Percentiles rank a stretch among this genome's conserved stretches.
phyloP scores from a whole-genome alignment of 1,140 invertebrate genomes.

The Archivesica marissinica region DNA sequence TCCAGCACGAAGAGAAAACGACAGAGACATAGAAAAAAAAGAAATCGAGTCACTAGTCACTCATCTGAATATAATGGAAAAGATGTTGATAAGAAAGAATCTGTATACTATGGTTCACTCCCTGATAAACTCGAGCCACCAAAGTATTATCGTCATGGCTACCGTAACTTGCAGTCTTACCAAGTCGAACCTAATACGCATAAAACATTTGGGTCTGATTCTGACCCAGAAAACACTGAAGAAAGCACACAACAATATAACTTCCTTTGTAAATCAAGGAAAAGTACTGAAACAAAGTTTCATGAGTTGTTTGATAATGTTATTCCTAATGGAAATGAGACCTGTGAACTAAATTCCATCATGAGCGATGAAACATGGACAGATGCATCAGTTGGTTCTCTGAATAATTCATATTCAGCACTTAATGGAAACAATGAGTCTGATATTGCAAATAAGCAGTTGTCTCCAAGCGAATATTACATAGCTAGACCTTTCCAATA shows the following conservation, averaged over 20 bases:
- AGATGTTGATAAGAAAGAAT: not conserved
- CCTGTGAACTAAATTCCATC: not conserved
- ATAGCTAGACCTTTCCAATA: not conserved
- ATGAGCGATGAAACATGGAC: not conserved
- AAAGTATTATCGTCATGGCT: conserved; percentile 43
- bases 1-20: conserved; percentile 4
- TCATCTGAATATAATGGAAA: not conserved
- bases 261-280: conserved; percentile 28
- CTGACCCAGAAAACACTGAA: conserved; percentile 6
- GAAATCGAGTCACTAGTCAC: not conserved
- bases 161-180: conserved; percentile 29
- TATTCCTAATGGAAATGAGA: not conserved
- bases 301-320: too few relatives aligned
- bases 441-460: not conserved
- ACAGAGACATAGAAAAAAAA: conserved; percentile 35
- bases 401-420: not conserved
- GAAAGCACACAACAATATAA: conserved; percentile 44
- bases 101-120: conserved; percentile 9
- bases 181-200: conserved; percentile 27
- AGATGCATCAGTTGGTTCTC: not conserved
- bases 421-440: not conserved
- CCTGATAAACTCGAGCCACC: conserved; percentile 52
- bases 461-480: not conserved
- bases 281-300: not conserved
- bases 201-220: conserved; percentile 19